These are phyloP conservation scores for Apodemus agrarius DNA, from an alignment of 2,797 vertebrate species.

Conservation along the genomic window DNA sequence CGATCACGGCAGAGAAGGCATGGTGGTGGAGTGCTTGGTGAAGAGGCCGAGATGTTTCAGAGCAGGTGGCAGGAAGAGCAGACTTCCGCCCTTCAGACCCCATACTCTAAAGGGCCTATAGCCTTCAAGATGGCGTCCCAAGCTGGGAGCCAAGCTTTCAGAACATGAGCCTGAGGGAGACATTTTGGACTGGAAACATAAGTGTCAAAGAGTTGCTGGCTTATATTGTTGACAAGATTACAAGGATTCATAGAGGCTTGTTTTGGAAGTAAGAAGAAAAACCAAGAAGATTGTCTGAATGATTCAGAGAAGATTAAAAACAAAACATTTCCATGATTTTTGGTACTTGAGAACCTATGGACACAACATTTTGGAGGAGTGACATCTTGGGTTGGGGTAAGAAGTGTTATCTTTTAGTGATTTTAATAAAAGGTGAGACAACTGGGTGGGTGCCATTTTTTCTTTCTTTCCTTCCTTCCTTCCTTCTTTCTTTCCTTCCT, in stretches of 20 bases:
- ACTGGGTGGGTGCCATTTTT: neutral
- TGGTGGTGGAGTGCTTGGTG: neutral
- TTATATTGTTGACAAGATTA: neutral
- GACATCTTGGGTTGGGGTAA: neutral
- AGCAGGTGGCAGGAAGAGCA: neutral
- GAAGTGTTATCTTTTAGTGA: slow-evolving; percentile 63
- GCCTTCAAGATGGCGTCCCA: neutral
- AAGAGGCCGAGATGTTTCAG: no score
- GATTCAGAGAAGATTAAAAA: neutral
- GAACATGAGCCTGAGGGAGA: neutral
- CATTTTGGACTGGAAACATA: neutral
- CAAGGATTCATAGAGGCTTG: neutral
- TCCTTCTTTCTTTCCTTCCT: no score
- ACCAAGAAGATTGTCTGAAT: neutral
- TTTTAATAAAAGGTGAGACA: slow-evolving; percentile 66
- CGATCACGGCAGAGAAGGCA: neutral
- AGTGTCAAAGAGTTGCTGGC: neutral
- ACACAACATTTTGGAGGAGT: neutral
- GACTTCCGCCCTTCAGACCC: neutral
- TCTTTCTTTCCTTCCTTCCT: no score
- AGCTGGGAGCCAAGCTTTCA: neutral
- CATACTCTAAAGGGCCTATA: neutral
- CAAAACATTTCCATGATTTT: neutral
- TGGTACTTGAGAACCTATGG: neutral
- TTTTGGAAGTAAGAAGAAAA: neutral